Base-by-base conservation (phyloP, 2,888 invertebrate genomes). In the Ectropis crepuscularia region DNA sequence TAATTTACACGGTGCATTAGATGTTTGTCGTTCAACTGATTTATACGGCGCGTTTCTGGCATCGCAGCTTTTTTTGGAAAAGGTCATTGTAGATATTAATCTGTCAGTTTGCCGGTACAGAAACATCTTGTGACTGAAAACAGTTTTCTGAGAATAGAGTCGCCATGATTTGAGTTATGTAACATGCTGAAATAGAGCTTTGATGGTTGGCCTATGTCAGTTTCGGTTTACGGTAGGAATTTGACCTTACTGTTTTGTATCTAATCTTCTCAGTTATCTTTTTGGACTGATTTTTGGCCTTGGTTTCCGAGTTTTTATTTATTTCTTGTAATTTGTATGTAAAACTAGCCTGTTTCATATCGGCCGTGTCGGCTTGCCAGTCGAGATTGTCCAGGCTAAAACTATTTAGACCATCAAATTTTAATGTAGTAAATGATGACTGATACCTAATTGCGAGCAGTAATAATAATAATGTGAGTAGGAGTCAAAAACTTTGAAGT, bases 11-110 rank as follows among this genome's bases (percentile, higher is more conserved):
- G 12, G 41, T 46, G 55, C 53, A 63, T 53, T 42, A 36, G 53
- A 63, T 69, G 71, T 65, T 67, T 71, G 68, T 67, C 72, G 71
- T 69, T 42, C 48, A 43, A 60, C 49, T 65, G 69, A 73, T 73
- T 70, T 73, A 73, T 70, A 43, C 51, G 42, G 48, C 62, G 42
- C 58, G 46, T 10, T 57, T 64, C 65, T 66, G 64, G 57, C 63
- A 53, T 62, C 57, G 60, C 61, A 58, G 53, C 58, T 53, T 59
- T 50, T 69, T 68, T 67, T 61, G 64, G 68, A 68, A 67, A 69
- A 69, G 70, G 72, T 72, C 70, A 63, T 53, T 47, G 58, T 61
- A 54, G 53, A 62, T 58, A 55, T 57, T 61, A 54, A 63, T 61
- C 45, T 61, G 53, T 70, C 63, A 48, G 55, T 53, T 42, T 54